Evolutionary conservation across 2,888 invertebrate genomes (phyloP).

Genomic region (Digitonthophagus gazella): DNA sequence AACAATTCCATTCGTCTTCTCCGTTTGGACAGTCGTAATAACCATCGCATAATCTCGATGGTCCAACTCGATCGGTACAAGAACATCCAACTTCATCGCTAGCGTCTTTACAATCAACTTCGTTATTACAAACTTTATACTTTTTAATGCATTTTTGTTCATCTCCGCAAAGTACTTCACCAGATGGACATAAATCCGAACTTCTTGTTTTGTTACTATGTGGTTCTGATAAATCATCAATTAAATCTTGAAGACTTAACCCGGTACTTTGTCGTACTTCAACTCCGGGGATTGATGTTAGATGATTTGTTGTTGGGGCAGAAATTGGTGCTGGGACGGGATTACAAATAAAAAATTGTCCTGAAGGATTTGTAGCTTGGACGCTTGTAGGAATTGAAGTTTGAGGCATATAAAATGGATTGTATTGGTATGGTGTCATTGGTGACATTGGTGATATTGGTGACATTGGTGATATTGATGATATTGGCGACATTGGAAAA

Average conservation of each 20-base stretch:
- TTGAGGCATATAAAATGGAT: conserved; percentile 21
- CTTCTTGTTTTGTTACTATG: conserved; percentile 39
- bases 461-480: neutral
- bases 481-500: conserved; percentile 26
- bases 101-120: conserved; percentile 72
- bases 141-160: conserved; percentile 55
- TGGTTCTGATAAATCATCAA: conserved; percentile 5
- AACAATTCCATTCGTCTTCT: conserved; percentile 70
- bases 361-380: conserved; percentile 37
- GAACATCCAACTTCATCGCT: conserved; percentile 76
- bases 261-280: conserved; percentile 39
- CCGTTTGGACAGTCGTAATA: conserved; percentile 68
- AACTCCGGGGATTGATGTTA: conserved; percentile 42
- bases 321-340: conserved; percentile 39
- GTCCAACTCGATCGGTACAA: conserved; percentile 58
- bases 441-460: neutral
- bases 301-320: conserved; percentile 31
- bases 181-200: conserved; percentile 40
- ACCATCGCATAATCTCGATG: conserved; percentile 69
- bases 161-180: conserved; percentile 45
- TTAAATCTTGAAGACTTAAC: conserved; percentile 35
- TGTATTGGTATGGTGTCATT: conserved; percentile 4
- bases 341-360: conserved; percentile 47
- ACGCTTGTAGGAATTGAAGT: conserved; percentile 3
- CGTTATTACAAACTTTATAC: conserved; percentile 71